phyloP scores from a whole-genome alignment of 1,140 invertebrate species.

The Gryon sp. region DNA sequence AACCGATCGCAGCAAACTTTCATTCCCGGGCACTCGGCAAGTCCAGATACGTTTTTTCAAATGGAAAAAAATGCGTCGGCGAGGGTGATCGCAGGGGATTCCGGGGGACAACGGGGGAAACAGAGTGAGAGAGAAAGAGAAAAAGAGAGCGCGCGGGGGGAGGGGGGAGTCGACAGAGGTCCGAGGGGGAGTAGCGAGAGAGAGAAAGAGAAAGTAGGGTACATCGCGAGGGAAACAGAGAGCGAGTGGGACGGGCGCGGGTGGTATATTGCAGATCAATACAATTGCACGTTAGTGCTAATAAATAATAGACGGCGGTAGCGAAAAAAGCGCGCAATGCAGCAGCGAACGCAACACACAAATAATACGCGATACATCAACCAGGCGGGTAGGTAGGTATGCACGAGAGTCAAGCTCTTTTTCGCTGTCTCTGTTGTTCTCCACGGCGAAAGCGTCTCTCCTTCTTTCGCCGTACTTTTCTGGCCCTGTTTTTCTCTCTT shows the following conservation, averaged over 20 bases:
- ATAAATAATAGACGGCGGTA: constrained; percentile 80
- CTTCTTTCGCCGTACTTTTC: constrained; percentile 64
- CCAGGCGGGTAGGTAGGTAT: constrained; percentile 68
- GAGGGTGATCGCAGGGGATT: constrained; percentile 65
- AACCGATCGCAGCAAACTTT: constrained; percentile 75
- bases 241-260: constrained; percentile 66
- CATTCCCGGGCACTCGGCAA: constrained; percentile 75
- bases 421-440: constrained; percentile 62
- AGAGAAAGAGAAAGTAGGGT: constrained; percentile 61
- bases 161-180: constrained; percentile 66
- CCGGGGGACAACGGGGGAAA: constrained; percentile 35
- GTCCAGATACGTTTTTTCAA: constrained; percentile 79
- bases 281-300: constrained; percentile 81
- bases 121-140: constrained; percentile 36
- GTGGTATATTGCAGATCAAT: constrained; percentile 80
- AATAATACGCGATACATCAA: constrained; percentile 80
- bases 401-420: constrained; percentile 65
- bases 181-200: constrained; percentile 35
- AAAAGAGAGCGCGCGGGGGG: no score
- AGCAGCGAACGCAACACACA: constrained; percentile 79
- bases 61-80: constrained; percentile 79
- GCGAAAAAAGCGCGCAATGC: constrained; percentile 80
- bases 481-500: constrained; percentile 58
- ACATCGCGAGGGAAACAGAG: constrained; percentile 34
- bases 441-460: constrained; percentile 42